Base-by-base conservation (phyloP, 2,888 invertebrate species). In the Stenichneumon culpator region DNA sequence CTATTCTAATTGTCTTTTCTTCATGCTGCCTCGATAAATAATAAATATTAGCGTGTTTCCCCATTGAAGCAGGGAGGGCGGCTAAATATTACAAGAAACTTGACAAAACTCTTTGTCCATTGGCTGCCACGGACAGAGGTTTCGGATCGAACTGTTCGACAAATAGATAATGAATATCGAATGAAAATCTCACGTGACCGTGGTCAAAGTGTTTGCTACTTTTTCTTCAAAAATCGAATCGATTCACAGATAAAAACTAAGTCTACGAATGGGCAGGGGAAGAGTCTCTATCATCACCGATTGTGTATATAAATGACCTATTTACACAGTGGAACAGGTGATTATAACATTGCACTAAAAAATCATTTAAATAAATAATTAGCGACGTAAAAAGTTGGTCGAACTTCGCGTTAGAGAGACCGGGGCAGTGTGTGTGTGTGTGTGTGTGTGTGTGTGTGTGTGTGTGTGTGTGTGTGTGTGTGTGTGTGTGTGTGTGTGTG, bases 271-370 rank as follows among this genome's bases (percentile, higher is more conserved):
- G 36, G 65, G 47, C 73, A 36, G 22, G 52, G 75, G 39, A 19
- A 39, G 44, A 65, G 25, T 73, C 67, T 67, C 79, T 75, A 72
- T 79, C 50, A 19, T 82, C 73, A 52, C 44, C 74, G 25, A 75
- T 81, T 47, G 69, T 79, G 70, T 82, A 83, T 75, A 81, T 86
- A 86, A 87, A 83, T 86, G 86, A 80, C 83, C 82, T 87, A 90
- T 90, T 86, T 89, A 90, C 89, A 91, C 86, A 87, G 87, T 69
- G 88, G 83, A 89, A 90, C 79, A 77, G 87, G 75, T 88, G 83
- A 86, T 63, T n/a, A 90, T 87, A 89, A 91, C 90, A 93, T 93
- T 93, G 93, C 93, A 93, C 93, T 91, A 89, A 88, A 90, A 68
- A 68, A 77, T 52, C 16, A 52, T 28, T 75, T 32, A 36, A 70